phyloP scores from a whole-genome alignment of 2,113 vertebrate species.

The Festucalex cinctus region DNA sequence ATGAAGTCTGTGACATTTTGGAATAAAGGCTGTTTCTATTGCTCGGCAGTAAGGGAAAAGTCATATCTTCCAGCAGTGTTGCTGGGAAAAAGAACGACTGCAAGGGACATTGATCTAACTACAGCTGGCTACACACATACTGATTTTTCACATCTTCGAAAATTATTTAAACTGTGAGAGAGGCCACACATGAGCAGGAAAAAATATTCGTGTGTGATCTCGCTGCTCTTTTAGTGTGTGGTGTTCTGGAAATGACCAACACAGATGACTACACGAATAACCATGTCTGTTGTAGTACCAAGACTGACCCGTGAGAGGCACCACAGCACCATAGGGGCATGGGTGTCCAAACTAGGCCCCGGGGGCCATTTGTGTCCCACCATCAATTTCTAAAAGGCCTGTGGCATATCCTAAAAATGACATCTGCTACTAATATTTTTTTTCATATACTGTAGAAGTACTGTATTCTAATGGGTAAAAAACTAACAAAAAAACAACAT shows the following conservation, averaged over 20 bases:
- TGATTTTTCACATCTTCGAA: neutral
- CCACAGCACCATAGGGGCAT: too few relatives aligned
- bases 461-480: too few relatives aligned
- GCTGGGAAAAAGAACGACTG: constrained; percentile 51
- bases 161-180: neutral
- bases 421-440: too few relatives aligned
- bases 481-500: too few relatives aligned
- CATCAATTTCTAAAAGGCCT: too few relatives aligned
- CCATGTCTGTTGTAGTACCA: too few relatives aligned
- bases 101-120: constrained; percentile 19
- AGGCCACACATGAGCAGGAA: neutral
- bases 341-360: too few relatives aligned
- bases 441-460: too few relatives aligned
- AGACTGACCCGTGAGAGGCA: too few relatives aligned
- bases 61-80: constrained; percentile 69
- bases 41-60: constrained; percentile 52
- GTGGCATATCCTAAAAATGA: too few relatives aligned
- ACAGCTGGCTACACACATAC: neutral
- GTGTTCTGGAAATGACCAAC: neutral
- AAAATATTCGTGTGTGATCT: neutral
- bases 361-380: too few relatives aligned
- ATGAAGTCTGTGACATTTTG: constrained; percentile 59
- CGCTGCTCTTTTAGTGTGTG: neutral
- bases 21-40: constrained; percentile 69
- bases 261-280: too few relatives aligned